Conservation (phyloP, 1,140 invertebrate species). For the Akabosia matsudoensis region DNA sequence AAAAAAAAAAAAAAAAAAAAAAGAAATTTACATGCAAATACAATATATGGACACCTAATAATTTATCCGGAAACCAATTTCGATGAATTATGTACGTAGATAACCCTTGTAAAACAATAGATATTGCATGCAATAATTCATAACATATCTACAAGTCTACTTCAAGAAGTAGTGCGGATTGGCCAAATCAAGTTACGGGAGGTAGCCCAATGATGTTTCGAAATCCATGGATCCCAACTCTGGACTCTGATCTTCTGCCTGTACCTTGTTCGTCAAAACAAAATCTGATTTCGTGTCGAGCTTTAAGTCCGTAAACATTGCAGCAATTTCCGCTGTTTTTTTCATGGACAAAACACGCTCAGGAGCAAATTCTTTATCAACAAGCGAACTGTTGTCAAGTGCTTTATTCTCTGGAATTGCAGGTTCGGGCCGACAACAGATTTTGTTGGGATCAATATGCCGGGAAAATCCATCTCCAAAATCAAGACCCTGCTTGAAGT, state of each 20-base stretch:
- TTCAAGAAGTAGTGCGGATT: constrained; percentile 51
- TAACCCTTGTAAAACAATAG: not conserved
- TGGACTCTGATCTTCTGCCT: constrained; percentile 20
- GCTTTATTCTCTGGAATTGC: constrained; percentile 32
- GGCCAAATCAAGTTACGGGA: constrained; percentile 56
- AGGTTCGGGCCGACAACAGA: constrained; percentile 50
- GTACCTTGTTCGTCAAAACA: constrained; percentile 47
- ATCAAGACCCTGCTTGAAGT: not conserved
- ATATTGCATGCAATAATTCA: not conserved
- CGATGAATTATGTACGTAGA: too few species aligned
- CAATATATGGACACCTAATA: too few species aligned
- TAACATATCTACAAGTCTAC: not conserved
- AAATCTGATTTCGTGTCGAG: constrained; percentile 50
- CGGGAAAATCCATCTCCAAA: not conserved
- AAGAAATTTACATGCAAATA: too few species aligned
- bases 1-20: too few species aligned
- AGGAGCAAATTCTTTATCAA: constrained; percentile 24
- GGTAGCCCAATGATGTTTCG: constrained; percentile 58
- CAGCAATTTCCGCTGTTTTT: constrained; percentile 81
- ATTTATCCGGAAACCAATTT: too few species aligned
- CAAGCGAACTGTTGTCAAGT: constrained; percentile 44
- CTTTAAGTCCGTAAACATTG: constrained; percentile 71
- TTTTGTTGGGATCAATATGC: constrained; percentile 46
- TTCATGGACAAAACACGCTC: constrained; percentile 73
- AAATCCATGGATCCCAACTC: constrained; percentile 48